Conservation (phyloP, 2,797 vertebrate genomes). For the Hydrophis major region DNA sequence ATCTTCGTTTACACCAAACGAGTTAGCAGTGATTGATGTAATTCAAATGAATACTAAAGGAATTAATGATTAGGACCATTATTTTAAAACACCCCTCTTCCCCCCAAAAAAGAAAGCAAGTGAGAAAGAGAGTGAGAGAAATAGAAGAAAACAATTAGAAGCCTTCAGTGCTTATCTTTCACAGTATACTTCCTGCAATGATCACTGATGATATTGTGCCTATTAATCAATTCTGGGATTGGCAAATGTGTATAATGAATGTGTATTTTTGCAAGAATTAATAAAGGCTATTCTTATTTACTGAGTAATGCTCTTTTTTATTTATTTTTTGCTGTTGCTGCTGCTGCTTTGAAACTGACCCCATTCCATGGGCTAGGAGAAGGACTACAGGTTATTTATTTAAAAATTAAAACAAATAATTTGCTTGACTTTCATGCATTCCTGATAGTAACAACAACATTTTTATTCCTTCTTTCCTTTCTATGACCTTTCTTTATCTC, state of each 20-base stretch:
- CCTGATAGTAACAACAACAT: not conserved
- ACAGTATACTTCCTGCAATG: constrained; percentile 64
- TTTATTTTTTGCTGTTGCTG: constrained; percentile 9
- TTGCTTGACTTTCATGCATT: not conserved
- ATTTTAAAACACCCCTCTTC: constrained; percentile 58
- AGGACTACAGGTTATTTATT: constrained; percentile 26
- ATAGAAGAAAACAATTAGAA: constrained; percentile 66
- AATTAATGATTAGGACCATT: constrained; percentile 70
- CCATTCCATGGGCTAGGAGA: constrained; percentile 21
- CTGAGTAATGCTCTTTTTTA: constrained; percentile 26
- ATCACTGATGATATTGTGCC: constrained; percentile 64
- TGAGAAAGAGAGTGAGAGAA: constrained; percentile 10
- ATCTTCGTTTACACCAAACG: constrained; percentile 66
- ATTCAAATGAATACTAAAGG: constrained; percentile 63
- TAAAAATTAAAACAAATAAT: constrained; percentile 30
- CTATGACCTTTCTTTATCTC: not conserved
- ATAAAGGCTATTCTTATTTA: constrained; percentile 48
- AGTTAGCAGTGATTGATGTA: constrained; percentile 69
- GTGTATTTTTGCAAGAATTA: constrained; percentile 48
- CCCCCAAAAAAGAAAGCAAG: constrained; percentile 14
- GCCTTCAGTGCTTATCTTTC: constrained; percentile 65
- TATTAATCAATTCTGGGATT: constrained; percentile 67
- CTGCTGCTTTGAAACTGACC: constrained; percentile 24
- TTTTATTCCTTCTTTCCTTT: not conserved
- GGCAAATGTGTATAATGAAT: constrained; percentile 41